Evolutionary conservation across 1,140 invertebrate genomes (phyloP), one percentile per base, ranked within the genome.

Genomic region (Ceratitis capitata): DNA sequence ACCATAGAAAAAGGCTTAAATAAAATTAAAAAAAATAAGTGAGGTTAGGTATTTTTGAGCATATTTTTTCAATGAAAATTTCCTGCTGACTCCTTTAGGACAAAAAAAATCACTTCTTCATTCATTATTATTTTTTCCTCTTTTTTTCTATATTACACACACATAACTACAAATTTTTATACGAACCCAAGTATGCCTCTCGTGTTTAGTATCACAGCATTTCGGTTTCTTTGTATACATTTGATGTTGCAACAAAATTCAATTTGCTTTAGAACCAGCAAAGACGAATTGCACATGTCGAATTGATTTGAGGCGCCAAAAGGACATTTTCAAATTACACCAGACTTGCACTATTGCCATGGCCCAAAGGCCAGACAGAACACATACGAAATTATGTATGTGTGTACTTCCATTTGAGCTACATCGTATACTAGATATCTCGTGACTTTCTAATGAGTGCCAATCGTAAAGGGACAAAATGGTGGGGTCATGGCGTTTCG

Each of bases 271-370:
- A 32, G 39, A 14, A 14, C 7, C 61, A 69, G 3, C 61, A 39
- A 32, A 69, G 61, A 69, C 61, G 61, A 69, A 69, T 69, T 39
- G 61, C 61, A 69, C 61, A 69, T 69, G 61, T 69, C 61, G 61
- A 39, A 69, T 69, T 69, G 61, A 69, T 69, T 69, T 35, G 61
- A 69, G 61, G 61, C 61, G 32, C 61, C 61, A 39, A 69, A 69
- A 69, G 29, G 61, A 69, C 61, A 69, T 69, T 69, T 69, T 35
- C n/a, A 69, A 16, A 69, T 69, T 69, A 69, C 14, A 69, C 61
- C 61, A 69, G 61, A 35, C 61, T 35, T 29, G 39, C 61, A 35
- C n/a, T n/a, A n/a, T n/a, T n/a, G n/a, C n/a, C n/a, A 19, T n/a
- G 19, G 29, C 3, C 61, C 61, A 69, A 69, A 14, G 14, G 32